A percentile compares a stretch with the other conserved stretches of the same genome.
phyloP scores from a whole-genome alignment of 2,113 vertebrate species.

The Mus spicilegus region DNA sequence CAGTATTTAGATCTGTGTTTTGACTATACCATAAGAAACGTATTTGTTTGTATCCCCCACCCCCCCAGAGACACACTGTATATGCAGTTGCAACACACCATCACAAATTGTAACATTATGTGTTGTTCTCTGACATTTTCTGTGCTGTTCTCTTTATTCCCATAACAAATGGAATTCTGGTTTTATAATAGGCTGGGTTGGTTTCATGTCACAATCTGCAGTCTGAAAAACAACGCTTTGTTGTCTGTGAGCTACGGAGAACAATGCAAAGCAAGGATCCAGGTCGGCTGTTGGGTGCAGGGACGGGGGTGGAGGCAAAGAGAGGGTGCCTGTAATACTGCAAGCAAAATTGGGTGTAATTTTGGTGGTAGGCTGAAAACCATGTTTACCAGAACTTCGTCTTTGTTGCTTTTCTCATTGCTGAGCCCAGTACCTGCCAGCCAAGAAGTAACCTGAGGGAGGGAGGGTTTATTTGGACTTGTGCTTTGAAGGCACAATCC shows the following conservation, averaged over 20 bases:
- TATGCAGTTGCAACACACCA: not conserved
- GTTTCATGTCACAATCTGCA: not conserved
- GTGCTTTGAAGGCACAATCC: not conserved
- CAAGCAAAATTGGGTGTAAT: not conserved
- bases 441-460: not conserved
- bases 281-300: not conserved
- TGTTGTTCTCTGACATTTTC: conserved; percentile 32
- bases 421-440: not conserved
- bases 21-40: not conserved
- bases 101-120: not conserved
- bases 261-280: not conserved
- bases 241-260: not conserved
- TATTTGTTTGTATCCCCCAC: not conserved
- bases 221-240: not conserved
- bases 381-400: not conserved
- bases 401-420: not conserved
- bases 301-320: not conserved
- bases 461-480: not conserved
- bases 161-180: conserved; percentile 37
- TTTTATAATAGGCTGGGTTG: not conserved
- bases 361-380: not conserved
- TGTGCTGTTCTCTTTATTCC: conserved; percentile 22
- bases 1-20: conserved; percentile 27
- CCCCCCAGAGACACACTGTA: not conserved
- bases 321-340: not conserved